phyloP scores from a whole-genome alignment of 2,113 vertebrate genomes.

The Pampusana beccarii region DNA sequence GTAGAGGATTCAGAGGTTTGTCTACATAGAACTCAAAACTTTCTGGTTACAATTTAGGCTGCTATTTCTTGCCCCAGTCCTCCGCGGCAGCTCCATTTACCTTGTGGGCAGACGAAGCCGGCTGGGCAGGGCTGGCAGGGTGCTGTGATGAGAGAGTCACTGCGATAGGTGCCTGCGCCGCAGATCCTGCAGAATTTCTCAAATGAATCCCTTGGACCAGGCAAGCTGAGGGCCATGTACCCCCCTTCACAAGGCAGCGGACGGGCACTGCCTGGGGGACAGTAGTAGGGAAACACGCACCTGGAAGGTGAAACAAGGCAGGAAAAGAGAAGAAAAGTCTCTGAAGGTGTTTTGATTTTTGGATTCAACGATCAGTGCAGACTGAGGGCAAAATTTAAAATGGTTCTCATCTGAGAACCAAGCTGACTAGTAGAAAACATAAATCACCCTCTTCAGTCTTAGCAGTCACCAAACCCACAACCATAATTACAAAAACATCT shows the following conservation, averaged over 20 bases:
- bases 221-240: conserved; percentile 80
- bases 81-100: conserved; percentile 49
- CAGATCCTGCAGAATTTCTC: conserved; percentile 82
- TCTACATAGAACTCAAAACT: neutral
- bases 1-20: neutral
- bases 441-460: neutral
- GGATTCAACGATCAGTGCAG: neutral
- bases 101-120: conserved; percentile 85
- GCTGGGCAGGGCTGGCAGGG: conserved; percentile 85
- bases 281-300: conserved; percentile 88
- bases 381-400: neutral
- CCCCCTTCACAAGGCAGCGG: conserved; percentile 81
- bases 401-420: neutral
- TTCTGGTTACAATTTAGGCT: neutral
- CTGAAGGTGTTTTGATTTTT: neutral
- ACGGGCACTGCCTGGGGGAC: conserved; percentile 80
- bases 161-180: conserved; percentile 81
- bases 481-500: neutral
- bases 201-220: conserved; percentile 78
- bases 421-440: neutral
- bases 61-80: neutral
- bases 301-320: conserved; percentile 68
- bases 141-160: neutral
- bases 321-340: neutral
- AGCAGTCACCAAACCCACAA: neutral